phyloP scores from a whole-genome alignment of 1,140 invertebrate species.

The Papilio machaon region DNA sequence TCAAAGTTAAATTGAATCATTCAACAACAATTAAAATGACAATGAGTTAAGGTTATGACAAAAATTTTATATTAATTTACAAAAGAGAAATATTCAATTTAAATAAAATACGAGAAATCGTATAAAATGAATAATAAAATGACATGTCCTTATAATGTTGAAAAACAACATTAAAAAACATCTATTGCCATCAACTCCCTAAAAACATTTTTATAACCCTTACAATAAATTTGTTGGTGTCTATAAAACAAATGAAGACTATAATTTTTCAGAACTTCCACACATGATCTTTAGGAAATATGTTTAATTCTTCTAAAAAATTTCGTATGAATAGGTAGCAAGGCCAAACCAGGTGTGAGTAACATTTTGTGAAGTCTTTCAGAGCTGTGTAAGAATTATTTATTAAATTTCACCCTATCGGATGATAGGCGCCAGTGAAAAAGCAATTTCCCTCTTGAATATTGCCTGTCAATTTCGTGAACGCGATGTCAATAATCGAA shows the following conservation, averaged over 20 bases:
- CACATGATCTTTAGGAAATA: too few species aligned
- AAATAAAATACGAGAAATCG: neutral
- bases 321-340: neutral
- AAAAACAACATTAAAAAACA: too few species aligned
- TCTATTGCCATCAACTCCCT: too few species aligned
- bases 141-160: too few species aligned
- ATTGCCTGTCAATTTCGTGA: slow-evolving; percentile 22
- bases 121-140: too few species aligned
- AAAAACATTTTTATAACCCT: too few species aligned
- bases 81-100: neutral
- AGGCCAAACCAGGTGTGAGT: neutral
- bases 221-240: too few species aligned
- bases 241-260: too few species aligned
- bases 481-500: slow-evolving; percentile 13
- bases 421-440: slow-evolving; percentile 12
- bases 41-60: neutral
- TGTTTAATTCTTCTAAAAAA: neutral
- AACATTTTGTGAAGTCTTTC: slow-evolving; percentile 11
- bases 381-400: slow-evolving; percentile 20
- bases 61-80: neutral
- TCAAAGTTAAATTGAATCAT: neutral
- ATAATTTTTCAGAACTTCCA: too few species aligned
- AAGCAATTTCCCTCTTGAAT: slow-evolving; percentile 22
- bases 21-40: neutral
- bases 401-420: slow-evolving; percentile 22